A percentile compares a stretch with the other conserved stretches of the same genome.
Evolutionary conservation across 2,797 vertebrate genomes (phyloP).

Genomic region (Dermochelys coriacea): DNA sequence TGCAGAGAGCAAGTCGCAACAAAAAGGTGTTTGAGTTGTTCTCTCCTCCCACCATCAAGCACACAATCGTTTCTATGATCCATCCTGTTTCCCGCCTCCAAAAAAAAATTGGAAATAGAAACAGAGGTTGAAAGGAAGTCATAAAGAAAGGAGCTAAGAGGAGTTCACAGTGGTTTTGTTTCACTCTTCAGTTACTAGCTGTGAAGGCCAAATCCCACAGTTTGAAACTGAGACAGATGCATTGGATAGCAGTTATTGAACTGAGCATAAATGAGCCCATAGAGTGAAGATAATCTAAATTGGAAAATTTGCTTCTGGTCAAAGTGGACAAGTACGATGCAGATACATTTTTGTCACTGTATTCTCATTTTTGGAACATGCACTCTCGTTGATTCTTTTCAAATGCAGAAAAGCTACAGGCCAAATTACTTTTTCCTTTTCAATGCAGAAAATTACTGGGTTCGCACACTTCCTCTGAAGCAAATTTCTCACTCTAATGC

Average conservation of each 20-base stretch:
- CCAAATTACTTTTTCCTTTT: slow-evolving; percentile 32
- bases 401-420: slow-evolving; percentile 50
- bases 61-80: background rate
- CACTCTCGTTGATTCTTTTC: slow-evolving; percentile 38
- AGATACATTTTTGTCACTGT: slow-evolving; percentile 24
- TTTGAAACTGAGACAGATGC: background rate
- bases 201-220: background rate
- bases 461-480: slow-evolving; percentile 50
- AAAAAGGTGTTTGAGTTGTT: background rate
- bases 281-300: slow-evolving; percentile 3
- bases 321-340: background rate
- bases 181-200: background rate
- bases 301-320: background rate
- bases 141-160: background rate
- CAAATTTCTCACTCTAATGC: slow-evolving; percentile 48
- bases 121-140: background rate
- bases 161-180: background rate
- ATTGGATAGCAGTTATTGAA: background rate
- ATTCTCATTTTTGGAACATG: slow-evolving; percentile 16
- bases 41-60: background rate
- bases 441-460: slow-evolving; percentile 43
- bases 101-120: background rate
- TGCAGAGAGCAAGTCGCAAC: background rate
- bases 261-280: background rate
- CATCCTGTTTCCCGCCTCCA: background rate